phyloP scores from a whole-genome alignment of 2,888 invertebrate species.

The Hirtodrosophila confusa region DNA sequence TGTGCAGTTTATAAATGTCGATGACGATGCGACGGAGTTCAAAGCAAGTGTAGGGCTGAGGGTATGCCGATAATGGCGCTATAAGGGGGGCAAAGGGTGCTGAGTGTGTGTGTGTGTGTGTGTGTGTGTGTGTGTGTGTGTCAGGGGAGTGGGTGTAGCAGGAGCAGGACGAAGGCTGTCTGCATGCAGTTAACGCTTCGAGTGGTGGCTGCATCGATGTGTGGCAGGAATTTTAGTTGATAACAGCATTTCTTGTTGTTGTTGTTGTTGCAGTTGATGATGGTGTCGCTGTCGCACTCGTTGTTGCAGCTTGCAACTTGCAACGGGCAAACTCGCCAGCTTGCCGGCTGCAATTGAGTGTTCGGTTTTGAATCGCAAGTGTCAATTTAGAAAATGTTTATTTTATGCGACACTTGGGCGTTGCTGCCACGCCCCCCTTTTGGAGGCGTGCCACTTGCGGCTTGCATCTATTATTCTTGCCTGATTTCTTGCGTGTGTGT shows the following conservation, averaged over 20 bases:
- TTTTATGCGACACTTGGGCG: constrained; percentile 74
- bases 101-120: neutral
- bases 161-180: constrained; percentile 14
- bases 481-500: too few relatives aligned
- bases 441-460: constrained; percentile 22
- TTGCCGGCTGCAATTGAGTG: constrained; percentile 57
- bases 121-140: neutral
- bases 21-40: constrained; percentile 51
- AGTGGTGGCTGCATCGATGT: constrained; percentile 59
- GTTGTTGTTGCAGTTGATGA: constrained; percentile 45
- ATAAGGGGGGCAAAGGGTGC: neutral
- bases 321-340: constrained; percentile 16
- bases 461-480: constrained; percentile 15
- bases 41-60: constrained; percentile 23
- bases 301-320: constrained; percentile 40
- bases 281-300: constrained; percentile 55
- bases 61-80: constrained; percentile 39
- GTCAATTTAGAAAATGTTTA: constrained; percentile 81
- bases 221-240: constrained; percentile 72
- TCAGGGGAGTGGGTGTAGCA: neutral
- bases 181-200: constrained; percentile 40
- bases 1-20: constrained; percentile 76
- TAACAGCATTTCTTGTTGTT: constrained; percentile 49
- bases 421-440: constrained; percentile 25
- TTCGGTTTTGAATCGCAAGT: constrained; percentile 74